Evolutionary conservation across 2,888 invertebrate species (phyloP), one percentile per base, ranked within the genome.

Genomic region (Lasius platythorax): DNA sequence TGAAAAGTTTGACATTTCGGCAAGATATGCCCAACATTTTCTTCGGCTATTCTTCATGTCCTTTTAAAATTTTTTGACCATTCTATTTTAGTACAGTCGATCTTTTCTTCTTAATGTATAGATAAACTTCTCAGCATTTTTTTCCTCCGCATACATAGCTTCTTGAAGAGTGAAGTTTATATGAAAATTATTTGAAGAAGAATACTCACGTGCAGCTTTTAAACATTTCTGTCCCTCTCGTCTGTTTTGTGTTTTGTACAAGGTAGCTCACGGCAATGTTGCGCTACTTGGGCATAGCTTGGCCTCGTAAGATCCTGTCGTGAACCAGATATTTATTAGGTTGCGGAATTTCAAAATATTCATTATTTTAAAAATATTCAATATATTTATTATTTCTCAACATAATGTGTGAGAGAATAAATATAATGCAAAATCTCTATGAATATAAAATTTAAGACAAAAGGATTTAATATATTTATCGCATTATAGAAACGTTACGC

Each of bases 241-340:
- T 94, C 94, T 84, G 90, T 91, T 94, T 94, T 95, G 92, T 94
- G 95, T 93, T 95, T 95, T 93, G 94, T 93, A 94, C 95, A 95
- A 92, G 93, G 93, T 92, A 93, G 90, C 90, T 95, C 95, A 85
- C 95, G 95, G 93, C 94, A 94, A 88, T 95, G 95, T 89, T 95
- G 95, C 91, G 95, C 95, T 94, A 95, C 95, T 94, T 95, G 95
- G 92, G 95, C 95, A 93, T 95, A 95, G 91, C 95, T 95, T 91
- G 95, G 95, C 94, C 94, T 94, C 90, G 94, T 93, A 92, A 93
- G 93, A 91, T 95, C 95, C 95, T 95, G 91, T 73, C 83, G 82
- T 85, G 40, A 85, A 88, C 64, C 87, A 83, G 85, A 40, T 73
- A 68, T 74, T 72, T 23, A 56, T 86, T 86, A 85, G 15, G 6